These are phyloP conservation scores for Drosophila fungiperda DNA, from an alignment of 2,888 invertebrate genomes.

Conservation along the genomic window DNA sequence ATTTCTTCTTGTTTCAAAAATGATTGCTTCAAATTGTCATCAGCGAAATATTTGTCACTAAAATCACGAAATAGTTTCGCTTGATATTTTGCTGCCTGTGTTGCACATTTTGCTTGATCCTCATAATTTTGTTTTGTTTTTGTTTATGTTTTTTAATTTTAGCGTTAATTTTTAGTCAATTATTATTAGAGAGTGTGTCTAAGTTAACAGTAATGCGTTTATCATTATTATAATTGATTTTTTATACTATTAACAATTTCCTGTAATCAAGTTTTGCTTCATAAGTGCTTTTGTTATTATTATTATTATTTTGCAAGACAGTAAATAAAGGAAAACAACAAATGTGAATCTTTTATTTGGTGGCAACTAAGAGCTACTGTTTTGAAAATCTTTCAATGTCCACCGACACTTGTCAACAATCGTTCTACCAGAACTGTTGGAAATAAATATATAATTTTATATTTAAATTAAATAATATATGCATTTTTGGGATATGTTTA, in stretches of 20 bases:
- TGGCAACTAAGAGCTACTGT: slow-evolving; percentile 2
- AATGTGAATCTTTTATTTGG: not conserved
- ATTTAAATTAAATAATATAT: slow-evolving; percentile 41
- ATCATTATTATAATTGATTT: slow-evolving; percentile 39
- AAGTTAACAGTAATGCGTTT: slow-evolving; percentile 56
- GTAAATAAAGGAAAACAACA: slow-evolving; percentile 18
- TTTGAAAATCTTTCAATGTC: slow-evolving; percentile 6
- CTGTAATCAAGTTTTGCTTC: slow-evolving; percentile 82
- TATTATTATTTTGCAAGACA: slow-evolving; percentile 29
- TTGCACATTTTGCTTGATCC: slow-evolving; percentile 73
- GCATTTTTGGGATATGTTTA: slow-evolving; percentile 65
- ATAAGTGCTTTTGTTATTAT: slow-evolving; percentile 64
- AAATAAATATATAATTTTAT: slow-evolving; percentile 36
- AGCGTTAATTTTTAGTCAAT: slow-evolving; percentile 33
- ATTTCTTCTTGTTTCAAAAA: slow-evolving; percentile 77
- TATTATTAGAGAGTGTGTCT: slow-evolving; percentile 52
- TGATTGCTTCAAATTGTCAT: slow-evolving; percentile 84
- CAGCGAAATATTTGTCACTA: slow-evolving; percentile 84
- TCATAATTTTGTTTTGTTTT: slow-evolving; percentile 29
- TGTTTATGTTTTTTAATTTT: slow-evolving; percentile 22
- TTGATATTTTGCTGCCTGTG: slow-evolving; percentile 68
- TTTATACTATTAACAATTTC: slow-evolving; percentile 77
- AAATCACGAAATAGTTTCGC: slow-evolving; percentile 84
- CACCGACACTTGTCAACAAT: slow-evolving; percentile 19
- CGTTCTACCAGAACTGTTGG: slow-evolving; percentile 34